Base-by-base conservation (phyloP, 2,797 vertebrate genomes). In the Natrix natrix region DNA sequence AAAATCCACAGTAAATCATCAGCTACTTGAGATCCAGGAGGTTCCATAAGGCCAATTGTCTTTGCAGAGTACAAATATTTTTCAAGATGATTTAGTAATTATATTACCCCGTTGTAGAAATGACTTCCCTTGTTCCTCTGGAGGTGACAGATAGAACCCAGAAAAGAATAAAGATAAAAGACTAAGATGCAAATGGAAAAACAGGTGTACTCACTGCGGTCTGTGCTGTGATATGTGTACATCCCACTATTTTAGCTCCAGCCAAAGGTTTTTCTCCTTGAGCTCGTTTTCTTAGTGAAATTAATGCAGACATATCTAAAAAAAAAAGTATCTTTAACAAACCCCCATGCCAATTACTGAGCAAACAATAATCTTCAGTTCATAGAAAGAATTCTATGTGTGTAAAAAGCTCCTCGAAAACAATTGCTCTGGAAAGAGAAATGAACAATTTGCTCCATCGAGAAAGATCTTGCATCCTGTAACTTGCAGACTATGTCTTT, bases 191-290 rank as follows among this genome's bases (percentile, higher is more conserved):
- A 83, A 94, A 2, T 28, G 52, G 60, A 87, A 92, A n/a, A 91
- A 91, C 52, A 52, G 56, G 10, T 78, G 52, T 92, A 98, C 99
- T 92, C 98, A 99, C 99, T 2, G 99, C 99, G 11, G 99, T 99
- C 98, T 99, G 99, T 88, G 99, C 99, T 28, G 99, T 99, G 96
- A 99, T 99, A 96, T 99, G 99, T 93, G 99, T 99, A 61, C 99
- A 99, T 96, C 99, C 99, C 37, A 99, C 99, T 43, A 99, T 99
- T 97, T 99, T 99, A 28, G 99, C 99, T 97, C 99, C 99, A 56
- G 99, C 99, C 95, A 99, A 98, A 86, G 99, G 99, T 95, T 99
- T 99, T 97, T 99, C 99, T 60, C 99, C 99, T 97, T 99, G 99
- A 92, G 99, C 99, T 97, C 99, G 97, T 98, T 99, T 99, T 97